Base-by-base conservation (phyloP, 2,113 vertebrate species). In the Rhinopithecus roxellana region DNA sequence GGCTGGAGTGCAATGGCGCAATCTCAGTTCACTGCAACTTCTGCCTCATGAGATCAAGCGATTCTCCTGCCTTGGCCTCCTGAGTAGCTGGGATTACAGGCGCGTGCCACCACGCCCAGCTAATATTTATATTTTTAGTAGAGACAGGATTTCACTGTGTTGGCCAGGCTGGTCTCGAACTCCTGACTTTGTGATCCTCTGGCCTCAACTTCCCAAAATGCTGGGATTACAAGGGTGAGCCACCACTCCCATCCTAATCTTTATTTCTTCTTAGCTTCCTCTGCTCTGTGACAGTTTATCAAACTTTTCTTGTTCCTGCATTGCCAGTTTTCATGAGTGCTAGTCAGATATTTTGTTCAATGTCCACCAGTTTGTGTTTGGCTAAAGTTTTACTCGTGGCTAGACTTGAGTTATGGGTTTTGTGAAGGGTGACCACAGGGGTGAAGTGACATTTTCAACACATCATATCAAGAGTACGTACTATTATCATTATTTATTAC, bases 261-360 rank as follows among this genome's bases (percentile, higher is more conserved):
- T 94, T 30, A 78, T 77, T 74, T 94, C 14, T 88, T 7, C 20
- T 67, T 94, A 72, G 23, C 40, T n/a, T 64, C 8, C 43, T 86
- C 35, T 81, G 32, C 23, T 90, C 43, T 94, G 30, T 86, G 84
- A 86, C 43, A 74, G 10, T 83, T 92, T 85, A 78, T 86, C 78
- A 91, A 38, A 84, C 20, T 91, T 64, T 57, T 59, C 8, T 82
- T 30, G 9, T 22, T 45, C 3, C 30, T 77, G 5, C 64, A 69
- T 38, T 82, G 79, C 38, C 43, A 77, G n/a, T 70, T 81, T 90
- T 70, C 10, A 92, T 38, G n/a, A 61, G 5, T 59, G 5, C 11
- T 70, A 77, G 20, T 85, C 20, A 30, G 64, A 4, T 69, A 85
- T 75, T 85, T 89, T 61, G n/a, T 75, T 48, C 18, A 91, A 55